Conservation (phyloP, 2,113 vertebrate species). For the Donacobius atricapilla region DNA sequence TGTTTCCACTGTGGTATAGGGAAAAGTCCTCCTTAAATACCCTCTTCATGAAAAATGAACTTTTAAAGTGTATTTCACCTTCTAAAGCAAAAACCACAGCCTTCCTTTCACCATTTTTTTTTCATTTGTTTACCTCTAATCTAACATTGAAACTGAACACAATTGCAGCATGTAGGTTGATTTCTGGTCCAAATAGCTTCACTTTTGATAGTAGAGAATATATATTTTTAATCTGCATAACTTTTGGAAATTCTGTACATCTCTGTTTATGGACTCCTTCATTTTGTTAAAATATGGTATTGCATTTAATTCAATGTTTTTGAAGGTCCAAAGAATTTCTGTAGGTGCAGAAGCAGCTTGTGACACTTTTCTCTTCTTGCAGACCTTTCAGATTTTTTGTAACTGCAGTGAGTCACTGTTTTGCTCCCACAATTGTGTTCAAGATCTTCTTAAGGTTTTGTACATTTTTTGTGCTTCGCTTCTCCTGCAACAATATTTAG, state of each 20-base stretch:
- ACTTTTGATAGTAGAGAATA: background rate
- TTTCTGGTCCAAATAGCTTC: background rate
- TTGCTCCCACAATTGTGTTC: background rate
- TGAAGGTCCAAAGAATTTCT: background rate
- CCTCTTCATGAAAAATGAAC: background rate
- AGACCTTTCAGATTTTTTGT: background rate
- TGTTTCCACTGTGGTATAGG: background rate
- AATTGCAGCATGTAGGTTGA: rapidly evolving
- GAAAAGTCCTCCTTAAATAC: background rate
- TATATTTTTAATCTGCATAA: background rate
- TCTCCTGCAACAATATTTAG: background rate
- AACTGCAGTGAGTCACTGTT: background rate
- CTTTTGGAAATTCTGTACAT: background rate
- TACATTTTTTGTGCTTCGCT: background rate
- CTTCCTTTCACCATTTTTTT: background rate
- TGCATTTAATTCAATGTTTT: background rate
- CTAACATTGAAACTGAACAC: background rate
- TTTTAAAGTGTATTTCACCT: background rate
- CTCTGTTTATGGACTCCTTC: background rate
- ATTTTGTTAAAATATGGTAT: background rate
- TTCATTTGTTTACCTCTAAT: background rate
- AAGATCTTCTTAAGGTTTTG: background rate
- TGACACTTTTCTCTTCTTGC: background rate
- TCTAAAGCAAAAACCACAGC: background rate
- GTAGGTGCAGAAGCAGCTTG: background rate